Base-by-base conservation (phyloP, 2,113 vertebrate species). In the Myxocyprinus asiaticus region DNA sequence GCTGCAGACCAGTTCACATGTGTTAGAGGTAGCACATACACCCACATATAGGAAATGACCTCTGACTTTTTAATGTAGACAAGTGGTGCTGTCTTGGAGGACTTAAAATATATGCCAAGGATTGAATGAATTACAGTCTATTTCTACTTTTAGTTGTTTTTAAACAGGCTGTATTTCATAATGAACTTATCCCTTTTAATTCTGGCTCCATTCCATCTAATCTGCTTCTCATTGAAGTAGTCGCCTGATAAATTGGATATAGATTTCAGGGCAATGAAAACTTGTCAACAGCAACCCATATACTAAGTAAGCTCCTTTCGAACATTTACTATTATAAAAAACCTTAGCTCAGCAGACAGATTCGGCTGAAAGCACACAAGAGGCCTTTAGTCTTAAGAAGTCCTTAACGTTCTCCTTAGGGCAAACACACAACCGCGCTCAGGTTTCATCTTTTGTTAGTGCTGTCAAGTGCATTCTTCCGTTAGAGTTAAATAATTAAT, bases 1-100 rank as follows among this genome's bases (percentile, higher is more conserved):
- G 93, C 94, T 75, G 87, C 83, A 0, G 96, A 99, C 90, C 91
- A 92, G 61, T 85, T 94, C 84, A 96, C 94, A 85, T 99, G 98
- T 82, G 85, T 93, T 80, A 95, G 88, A 97, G 97, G 98, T 99
- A 93, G 82, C 85, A 64, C 68, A 82, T 78, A 68, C 86, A 71
- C n/a, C 59, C 6, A 12, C 55, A n/a, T 56, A 6, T 5, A 56
- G 12, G 5, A 12, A 5, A n/a, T n/a, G n/a, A n/a, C n/a, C n/a
- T n/a, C n/a, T n/a, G n/a, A n/a, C n/a, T n/a, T n/a, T n/a, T n/a
- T n/a, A n/a, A n/a, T n/a, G n/a, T n/a, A n/a, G n/a, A n/a, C n/a
- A n/a, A n/a, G n/a, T n/a, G n/a, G n/a, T n/a, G n/a, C n/a, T n/a
- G n/a, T n/a, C n/a, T n/a, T n/a, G n/a, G n/a, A n/a, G n/a, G n/a